Base-by-base conservation (phyloP, 2,797 vertebrate species). In the Gobionotothen gibberifrons region DNA sequence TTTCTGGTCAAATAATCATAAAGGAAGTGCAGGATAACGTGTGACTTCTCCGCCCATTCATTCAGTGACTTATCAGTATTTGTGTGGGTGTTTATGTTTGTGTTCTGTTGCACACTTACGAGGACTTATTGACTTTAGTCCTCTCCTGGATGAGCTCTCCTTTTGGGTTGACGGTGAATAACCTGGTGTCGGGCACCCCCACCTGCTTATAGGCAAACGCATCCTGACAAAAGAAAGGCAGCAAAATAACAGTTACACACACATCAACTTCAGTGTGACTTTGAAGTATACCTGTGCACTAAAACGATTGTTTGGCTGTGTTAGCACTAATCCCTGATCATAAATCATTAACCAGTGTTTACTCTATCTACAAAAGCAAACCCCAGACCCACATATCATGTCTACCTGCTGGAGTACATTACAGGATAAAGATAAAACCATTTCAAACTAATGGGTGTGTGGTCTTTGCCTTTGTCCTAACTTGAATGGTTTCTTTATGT, bases 151-250 rank as follows among this genome's bases (percentile, higher is more conserved):
- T 96, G 49, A 99, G 93, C 80, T 98, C 97, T 90, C 98, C 97
- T 82, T 94, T 97, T n/a, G 97, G 96, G 84, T 98, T 99, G 66
- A 99, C 96, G 0, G 96, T 99, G 85, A 99, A 99, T 86, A 99
- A 96, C 43, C 79, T 93, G 21, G 93, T 95, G 51, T 97, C 93
- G 0, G 94, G 90, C 15, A 99, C 95, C 2, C 96, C 96, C 3
- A 98, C 96, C 52, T 97, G 87, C 85, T 92, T 96, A 80, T 99
- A 99, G 48, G 98, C 95, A 0, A 89, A 95, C 4, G 95, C 96
- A 43, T 99, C 98, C 98, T 99, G 89, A 54, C 71, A 78, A 73
- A 64, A 3, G 3, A 26, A 73, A 10, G 8, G 13, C n/a, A 73
- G 39, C 43, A 69, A 16, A 44, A 17, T 39, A 63, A 36, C 15